phyloP scores from a whole-genome alignment of 2,888 invertebrate species.

The Lottia scabra region DNA sequence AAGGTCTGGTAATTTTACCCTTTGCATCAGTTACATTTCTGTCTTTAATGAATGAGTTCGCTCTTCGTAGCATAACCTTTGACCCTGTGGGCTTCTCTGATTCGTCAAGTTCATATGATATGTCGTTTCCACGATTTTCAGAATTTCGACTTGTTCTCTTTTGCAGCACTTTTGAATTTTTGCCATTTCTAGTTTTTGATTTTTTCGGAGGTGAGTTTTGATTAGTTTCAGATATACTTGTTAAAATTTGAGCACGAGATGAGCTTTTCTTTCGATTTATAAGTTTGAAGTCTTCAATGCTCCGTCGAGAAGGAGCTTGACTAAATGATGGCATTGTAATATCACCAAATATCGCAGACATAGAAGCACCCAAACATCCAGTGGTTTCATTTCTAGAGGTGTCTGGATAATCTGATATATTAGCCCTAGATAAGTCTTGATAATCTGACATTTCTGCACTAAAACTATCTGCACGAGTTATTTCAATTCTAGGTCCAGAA shows the following conservation, averaged over 20 bases:
- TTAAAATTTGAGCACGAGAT: background rate
- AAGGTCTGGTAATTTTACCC: constrained; percentile 23
- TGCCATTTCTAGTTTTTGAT: background rate
- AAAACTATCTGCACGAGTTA: no score
- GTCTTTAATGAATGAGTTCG: constrained; percentile 12
- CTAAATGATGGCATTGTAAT: constrained; percentile 32
- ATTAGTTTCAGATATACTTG: constrained; percentile 9
- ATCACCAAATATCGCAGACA: constrained; percentile 47
- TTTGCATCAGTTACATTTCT: constrained; percentile 2
- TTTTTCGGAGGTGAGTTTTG: background rate
- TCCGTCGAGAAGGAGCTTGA: constrained; percentile 32
- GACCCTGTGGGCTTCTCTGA: background rate
- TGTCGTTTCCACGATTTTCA: background rate
- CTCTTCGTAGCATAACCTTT: constrained; percentile 12
- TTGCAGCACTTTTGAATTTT: background rate
- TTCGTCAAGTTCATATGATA: constrained; percentile 11
- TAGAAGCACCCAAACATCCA: constrained; percentile 35
- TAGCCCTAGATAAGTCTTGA: no score
- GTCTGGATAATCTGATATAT: constrained; percentile 21
- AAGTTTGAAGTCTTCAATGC: constrained; percentile 47
- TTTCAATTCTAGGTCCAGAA: no score
- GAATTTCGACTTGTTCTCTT: background rate
- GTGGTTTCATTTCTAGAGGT: constrained; percentile 36
- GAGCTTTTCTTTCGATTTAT: background rate
- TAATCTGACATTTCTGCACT: no score